Conservation (phyloP, 2,113 vertebrate genomes). For the Myrmophylax atrothorax region DNA sequence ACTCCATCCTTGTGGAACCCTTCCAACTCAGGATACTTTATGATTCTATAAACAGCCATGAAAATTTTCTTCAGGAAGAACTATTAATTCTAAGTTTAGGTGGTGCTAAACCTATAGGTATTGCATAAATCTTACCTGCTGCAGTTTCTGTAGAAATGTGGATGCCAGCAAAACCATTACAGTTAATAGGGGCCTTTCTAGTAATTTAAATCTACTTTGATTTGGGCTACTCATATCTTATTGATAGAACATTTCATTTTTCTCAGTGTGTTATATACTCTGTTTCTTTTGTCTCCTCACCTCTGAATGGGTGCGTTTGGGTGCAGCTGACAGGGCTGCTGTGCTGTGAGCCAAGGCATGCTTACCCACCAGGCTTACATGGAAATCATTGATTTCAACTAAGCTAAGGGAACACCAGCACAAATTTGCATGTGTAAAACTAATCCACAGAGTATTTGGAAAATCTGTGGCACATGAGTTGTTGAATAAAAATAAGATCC, state of each 20-base stretch:
- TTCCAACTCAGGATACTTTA: neutral
- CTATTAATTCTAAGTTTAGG: neutral
- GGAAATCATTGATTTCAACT: neutral
- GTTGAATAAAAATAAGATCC: neutral
- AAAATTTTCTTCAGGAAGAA: neutral
- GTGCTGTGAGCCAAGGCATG: accelerated
- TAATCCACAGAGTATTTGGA: neutral
- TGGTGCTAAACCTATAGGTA: neutral
- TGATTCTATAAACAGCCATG: neutral
- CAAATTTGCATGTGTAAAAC: neutral
- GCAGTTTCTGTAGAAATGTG: neutral
- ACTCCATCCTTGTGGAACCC: neutral
- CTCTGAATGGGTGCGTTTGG: neutral
- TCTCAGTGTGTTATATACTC: neutral
- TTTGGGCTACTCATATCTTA: neutral
- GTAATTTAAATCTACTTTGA: neutral
- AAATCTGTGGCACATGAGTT: neutral
- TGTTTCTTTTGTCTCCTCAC: neutral
- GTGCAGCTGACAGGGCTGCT: neutral
- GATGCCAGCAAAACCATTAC: neutral
- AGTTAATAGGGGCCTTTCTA: neutral
- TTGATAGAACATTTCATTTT: neutral
- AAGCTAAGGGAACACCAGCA: neutral
- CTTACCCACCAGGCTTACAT: neutral
- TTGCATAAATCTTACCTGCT: neutral